Percentiles rank a stretch among this genome's conserved stretches.
These are phyloP conservation scores for Protobothrops flavoviridis DNA, from an alignment of 2,113 vertebrate species.

Conservation along the genomic window DNA sequence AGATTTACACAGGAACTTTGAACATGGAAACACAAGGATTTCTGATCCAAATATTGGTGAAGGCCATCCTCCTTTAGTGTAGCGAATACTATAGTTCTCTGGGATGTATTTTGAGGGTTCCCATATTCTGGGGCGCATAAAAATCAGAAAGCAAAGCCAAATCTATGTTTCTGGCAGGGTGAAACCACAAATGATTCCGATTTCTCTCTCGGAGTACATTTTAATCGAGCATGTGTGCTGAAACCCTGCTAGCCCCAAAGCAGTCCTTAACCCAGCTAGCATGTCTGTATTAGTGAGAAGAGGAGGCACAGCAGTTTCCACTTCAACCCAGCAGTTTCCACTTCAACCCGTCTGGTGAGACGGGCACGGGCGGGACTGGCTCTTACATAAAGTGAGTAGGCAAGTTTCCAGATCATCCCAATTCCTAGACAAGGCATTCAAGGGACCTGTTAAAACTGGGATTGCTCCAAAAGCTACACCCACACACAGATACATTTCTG, in stretches of 20 bases:
- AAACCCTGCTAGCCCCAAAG: neutral
- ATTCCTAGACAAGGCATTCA: neutral
- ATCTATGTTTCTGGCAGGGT: neutral
- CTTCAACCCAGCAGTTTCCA: neutral
- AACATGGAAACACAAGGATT: neutral
- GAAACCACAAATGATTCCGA: neutral
- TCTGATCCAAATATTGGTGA: neutral
- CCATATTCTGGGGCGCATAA: neutral
- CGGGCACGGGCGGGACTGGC: neutral
- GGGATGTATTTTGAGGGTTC: neutral
- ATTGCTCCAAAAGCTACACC: neutral
- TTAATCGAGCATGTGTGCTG: neutral
- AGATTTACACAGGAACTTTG: neutral
- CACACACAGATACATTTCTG: neutral
- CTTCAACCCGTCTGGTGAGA: slow-evolving; percentile 7
- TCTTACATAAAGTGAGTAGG: slow-evolving; percentile 12
- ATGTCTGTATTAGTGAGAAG: neutral
- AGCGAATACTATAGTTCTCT: neutral
- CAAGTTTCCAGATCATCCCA: slow-evolving; percentile 10
- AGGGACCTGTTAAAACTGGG: neutral
- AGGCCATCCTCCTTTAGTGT: neutral
- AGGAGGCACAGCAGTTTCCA: neutral
- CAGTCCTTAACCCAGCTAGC: neutral
- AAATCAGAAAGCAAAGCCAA: neutral
- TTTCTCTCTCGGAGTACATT: neutral